Base-by-base conservation (phyloP, 53 echinoderm and acorn worm genomes). In the Glandiceps talaboti region DNA sequence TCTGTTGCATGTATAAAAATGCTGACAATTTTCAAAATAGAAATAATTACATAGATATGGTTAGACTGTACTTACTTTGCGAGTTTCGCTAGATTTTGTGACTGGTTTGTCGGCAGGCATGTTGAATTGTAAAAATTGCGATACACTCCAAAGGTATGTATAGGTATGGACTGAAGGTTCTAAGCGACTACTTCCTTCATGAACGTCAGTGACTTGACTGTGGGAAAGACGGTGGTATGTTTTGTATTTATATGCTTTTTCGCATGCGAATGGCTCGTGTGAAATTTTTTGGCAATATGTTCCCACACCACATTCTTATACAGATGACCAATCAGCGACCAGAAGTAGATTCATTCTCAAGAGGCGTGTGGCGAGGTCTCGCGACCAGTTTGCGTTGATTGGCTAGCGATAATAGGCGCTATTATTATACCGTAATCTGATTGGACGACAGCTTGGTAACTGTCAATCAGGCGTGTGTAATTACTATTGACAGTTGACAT, bases 401-500 rank as follows among this genome's bases (percentile, higher is more conserved):
- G 85, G 85, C 32, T 32, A 80, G 76, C 76, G 85, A 79, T 85
- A 85, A 85, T 80, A 76, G 85, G 32, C 20, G 29, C 80, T 33
- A 80, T 85, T 85, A 75, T 85, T 30, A 29, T 26, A 76, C 79
- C 74, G 80, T 64, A 32, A 85, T 74, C 75, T 80, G 80, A 85
- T 85, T 85, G 85, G 85, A 76, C 74, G 28, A 76, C 30, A 12
- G 32, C 76, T 33, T 73, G 80, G 74, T 33, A 79, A 79, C 79
- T 80, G 85, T 85, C 85, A 85, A 75, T 80, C 26, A 85, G 75
- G 85, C 85, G 80, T 80, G 80, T 78, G 84, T 79, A 80, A 85
- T 80, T 85, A 80, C 79, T 76, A 27, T 33, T 85, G 85, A 85
- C 85, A 85, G 85, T 85, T 85, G 85, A 85, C 85, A 79, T 76